Percentiles rank a stretch among this genome's conserved stretches.
Evolutionary conservation across 2,888 invertebrate species (phyloP).

Genomic region (Trachelus tabidus): DNA sequence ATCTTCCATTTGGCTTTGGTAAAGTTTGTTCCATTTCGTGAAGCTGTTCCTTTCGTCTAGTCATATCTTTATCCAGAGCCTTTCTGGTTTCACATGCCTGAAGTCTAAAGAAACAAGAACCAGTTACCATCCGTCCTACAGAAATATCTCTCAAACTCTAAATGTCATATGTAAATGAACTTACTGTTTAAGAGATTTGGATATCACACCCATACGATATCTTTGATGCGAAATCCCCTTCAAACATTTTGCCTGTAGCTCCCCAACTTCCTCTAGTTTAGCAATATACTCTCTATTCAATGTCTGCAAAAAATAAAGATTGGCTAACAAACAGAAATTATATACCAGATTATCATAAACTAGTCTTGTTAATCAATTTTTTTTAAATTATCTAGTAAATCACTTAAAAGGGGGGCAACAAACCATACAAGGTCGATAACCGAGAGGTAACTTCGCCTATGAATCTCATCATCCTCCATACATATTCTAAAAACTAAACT

Average conservation of each 20-base stretch:
- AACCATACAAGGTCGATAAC: neutral
- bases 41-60: slow-evolving; percentile 86
- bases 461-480: neutral
- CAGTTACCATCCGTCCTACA: neutral
- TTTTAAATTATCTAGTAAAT: neutral
- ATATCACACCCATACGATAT: slow-evolving; percentile 87
- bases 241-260: slow-evolving; percentile 86
- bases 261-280: slow-evolving; percentile 86
- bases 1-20: slow-evolving; percentile 92
- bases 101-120: slow-evolving; percentile 45
- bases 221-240: slow-evolving; percentile 92
- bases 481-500: neutral
- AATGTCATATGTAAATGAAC: slow-evolving; percentile 47
- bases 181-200: slow-evolving; percentile 84
- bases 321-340: neutral
- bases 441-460: neutral
- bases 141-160: slow-evolving; percentile 3
- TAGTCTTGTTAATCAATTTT: neutral
- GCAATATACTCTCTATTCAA: slow-evolving; percentile 86
- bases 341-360: neutral
- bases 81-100: slow-evolving; percentile 51
- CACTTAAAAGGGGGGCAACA: neutral
- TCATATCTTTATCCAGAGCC: slow-evolving; percentile 79
- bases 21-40: slow-evolving; percentile 93
- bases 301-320: slow-evolving; percentile 67